Percentiles rank a stretch among this genome's conserved stretches.
Conservation (phyloP, 2,113 vertebrate species). For the Tenrec ecaudatus region DNA sequence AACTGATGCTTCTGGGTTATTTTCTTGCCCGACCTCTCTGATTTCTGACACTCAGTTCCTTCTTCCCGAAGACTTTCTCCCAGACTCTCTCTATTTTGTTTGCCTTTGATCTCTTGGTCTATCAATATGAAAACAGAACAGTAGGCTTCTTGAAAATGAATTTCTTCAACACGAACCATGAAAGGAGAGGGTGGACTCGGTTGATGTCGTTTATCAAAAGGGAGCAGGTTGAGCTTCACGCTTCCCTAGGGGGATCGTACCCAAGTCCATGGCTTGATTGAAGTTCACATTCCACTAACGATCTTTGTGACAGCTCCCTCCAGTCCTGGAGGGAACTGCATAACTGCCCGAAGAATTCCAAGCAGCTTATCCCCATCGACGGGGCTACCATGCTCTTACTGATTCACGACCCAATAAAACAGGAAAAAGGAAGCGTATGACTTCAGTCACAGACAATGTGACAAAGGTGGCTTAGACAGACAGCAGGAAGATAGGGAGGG, state of each 20-base stretch:
- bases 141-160: neutral
- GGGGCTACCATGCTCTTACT: neutral
- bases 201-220: neutral
- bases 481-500: neutral
- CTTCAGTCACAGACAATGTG: neutral
- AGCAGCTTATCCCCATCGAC: neutral
- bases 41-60: neutral
- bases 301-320: neutral
- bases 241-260: neutral
- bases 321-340: neutral
- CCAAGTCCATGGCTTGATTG: neutral
- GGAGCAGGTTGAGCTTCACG: neutral
- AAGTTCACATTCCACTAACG: neutral
- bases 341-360: neutral
- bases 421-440: neutral
- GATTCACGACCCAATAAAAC: neutral
- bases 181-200: conserved; percentile 1
- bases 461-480: neutral
- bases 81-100: neutral
- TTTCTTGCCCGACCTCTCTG: conserved; percentile 19
- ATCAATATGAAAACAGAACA: neutral
- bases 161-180: neutral
- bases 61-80: neutral
- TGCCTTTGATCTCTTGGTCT: neutral
- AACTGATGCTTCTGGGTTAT: neutral